phyloP scores from a whole-genome alignment of 2,797 vertebrate species.

The Phalanger gymnotis region DNA sequence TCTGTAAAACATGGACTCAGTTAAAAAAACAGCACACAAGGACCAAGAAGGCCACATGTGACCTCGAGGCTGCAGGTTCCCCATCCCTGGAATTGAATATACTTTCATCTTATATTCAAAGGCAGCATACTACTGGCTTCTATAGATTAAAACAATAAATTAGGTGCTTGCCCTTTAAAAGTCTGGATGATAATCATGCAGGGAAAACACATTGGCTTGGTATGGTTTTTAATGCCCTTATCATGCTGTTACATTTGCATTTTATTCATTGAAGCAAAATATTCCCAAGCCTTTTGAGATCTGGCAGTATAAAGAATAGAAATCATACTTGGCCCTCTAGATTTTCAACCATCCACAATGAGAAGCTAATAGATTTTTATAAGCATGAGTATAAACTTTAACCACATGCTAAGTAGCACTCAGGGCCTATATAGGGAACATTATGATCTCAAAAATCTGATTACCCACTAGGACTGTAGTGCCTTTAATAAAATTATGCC shows the following conservation, averaged over 20 bases:
- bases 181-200: neutral
- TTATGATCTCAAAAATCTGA: conserved; percentile 13
- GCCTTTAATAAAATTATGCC: conserved; percentile 22
- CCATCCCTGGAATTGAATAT: neutral
- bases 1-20: too few relatives aligned
- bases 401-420: neutral
- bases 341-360: neutral
- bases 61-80: too few relatives aligned
- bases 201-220: neutral
- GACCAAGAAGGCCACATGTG: too few relatives aligned
- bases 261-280: conserved; percentile 18
- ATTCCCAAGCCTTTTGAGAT: neutral
- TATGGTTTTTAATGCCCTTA: neutral
- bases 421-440: neutral
- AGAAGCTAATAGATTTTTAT: neutral
- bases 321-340: neutral
- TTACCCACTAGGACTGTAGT: neutral
- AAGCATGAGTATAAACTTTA: neutral
- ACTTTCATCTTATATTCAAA: neutral
- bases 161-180: neutral
- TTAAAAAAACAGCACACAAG: too few relatives aligned
- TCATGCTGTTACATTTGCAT: neutral
- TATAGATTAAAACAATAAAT: neutral
- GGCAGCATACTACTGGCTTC: neutral
- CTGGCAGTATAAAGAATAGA: neutral